Base-by-base conservation (phyloP, 2,888 invertebrate genomes). In the Ichneumon xanthorius region DNA sequence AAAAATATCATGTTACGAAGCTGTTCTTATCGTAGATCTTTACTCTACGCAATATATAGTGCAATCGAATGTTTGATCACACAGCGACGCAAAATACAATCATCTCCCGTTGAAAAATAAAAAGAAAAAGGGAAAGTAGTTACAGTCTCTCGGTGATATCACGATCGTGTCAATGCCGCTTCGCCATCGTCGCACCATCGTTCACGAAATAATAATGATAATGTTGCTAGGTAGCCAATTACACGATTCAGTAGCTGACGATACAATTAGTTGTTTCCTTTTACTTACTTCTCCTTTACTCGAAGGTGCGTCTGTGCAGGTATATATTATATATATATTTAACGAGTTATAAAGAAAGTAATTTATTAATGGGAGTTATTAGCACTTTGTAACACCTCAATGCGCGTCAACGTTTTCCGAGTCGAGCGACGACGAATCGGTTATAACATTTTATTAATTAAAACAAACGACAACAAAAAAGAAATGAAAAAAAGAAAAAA, bases 331-430 rank as follows among this genome's bases (percentile, higher is more conserved):
- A 80, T 53, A 40, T 61, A 33, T 68, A 70, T 75, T 58, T 61
- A 33, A 80, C 65, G 45, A 84, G 61, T 76, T 75, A 70, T 72
- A 80, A 80, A 48, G 80, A 65, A 72, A 86, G 72, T 84, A 68
- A 84, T 78, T 84, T 84, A 84, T 82, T 63, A 77, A 75, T 22
- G 40, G 76, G 68, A 78, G 70, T 86, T 77, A 19, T 79, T 78
- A 84, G 82, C 82, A 82, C 78, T 82, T 80, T 81, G 73, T 82
- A 83, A 85, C 85, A 87, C 87, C 87, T 87, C 75, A 85, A 87
- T 87, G 87, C 85, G 87, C 85, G 85, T 87, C 87, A 85, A 85
- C 78, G 67, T 72, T 68, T 63, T 73, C 50, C 78, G 68, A 68
- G 67, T 71, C 63, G 70, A 71, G 16, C 50, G 67, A 61, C 61